Base-by-base conservation (phyloP, 2,888 invertebrate genomes). In the Sabellastarte sp. region DNA sequence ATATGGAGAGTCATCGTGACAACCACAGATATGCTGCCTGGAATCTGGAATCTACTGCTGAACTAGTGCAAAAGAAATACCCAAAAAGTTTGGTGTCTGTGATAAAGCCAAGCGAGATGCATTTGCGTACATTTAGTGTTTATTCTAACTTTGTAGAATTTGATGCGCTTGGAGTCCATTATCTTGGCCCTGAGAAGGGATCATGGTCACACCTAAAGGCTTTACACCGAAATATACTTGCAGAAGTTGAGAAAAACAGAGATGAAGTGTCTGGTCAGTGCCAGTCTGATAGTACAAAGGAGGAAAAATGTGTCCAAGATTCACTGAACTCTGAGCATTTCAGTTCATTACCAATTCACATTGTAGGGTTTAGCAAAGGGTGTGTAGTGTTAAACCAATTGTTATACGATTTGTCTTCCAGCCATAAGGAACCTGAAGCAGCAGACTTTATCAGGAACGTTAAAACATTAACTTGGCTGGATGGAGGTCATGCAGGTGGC, bases 311-410 rank as follows among this genome's bases (percentile, higher is more conserved):
- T 15, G 10, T 15, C 41, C 41, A 41, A 41, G 53, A 53, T 10
- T 5, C 26, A 53, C 15, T 41, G 10, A 41, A 41, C 20, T 10
- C 20, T 10, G 41, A 41, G 10, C 10, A 60, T 29, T 5, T 30
- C 26, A 50, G 10, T 3, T n/a, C n/a, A 3, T 20, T 53, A n/a
- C 68, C 67, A 3, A 20, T 66, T 31, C 31, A 28, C 26, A 82
- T 93, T 70, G 87, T 93, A 65, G 95, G 92, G 1, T 95, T 95
- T 84, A 94, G 94, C 85, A 95, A 95, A 87, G 95, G 95, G 64
- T 93, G 93, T 84, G 92, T 93, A 64, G 94, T 94, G 66, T 88
- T 95, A 76, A 95, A 95, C 87, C 94, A 95, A 87, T 87, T 94
- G 72, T 87, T 94, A 60, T 90, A 91, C 81, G 94, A 94, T 86